Conservation (phyloP, 2,797 vertebrate genomes). For the Micrastur ruficollis region DNA sequence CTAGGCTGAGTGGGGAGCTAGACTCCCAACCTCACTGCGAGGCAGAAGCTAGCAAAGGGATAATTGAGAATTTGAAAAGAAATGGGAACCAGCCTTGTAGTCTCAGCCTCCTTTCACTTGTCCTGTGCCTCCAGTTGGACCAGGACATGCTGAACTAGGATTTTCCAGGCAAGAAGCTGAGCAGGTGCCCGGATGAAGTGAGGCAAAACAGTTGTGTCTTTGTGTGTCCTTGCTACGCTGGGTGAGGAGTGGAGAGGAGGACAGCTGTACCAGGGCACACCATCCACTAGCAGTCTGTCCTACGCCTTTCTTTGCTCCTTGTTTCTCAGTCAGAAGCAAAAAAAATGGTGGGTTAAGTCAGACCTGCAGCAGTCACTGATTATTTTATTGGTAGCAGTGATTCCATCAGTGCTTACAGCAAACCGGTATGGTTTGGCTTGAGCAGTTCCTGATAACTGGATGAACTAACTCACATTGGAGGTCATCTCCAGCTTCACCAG, state of each 20-base stretch:
- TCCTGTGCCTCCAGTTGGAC: neutral
- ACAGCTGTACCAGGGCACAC: neutral
- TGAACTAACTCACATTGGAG: neutral
- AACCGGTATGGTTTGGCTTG: neutral
- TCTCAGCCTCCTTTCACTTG: neutral
- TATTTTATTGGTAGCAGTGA: rapidly evolving
- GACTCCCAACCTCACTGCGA: neutral
- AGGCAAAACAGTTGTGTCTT: neutral
- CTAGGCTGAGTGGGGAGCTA: neutral
- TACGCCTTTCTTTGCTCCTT: neutral
- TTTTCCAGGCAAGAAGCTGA: neutral
- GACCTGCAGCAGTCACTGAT: rapidly evolving
- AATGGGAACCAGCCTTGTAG: neutral
- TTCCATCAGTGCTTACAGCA: neutral
- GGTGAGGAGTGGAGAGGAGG: neutral
- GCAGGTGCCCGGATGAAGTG: neutral
- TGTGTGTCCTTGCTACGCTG: neutral
- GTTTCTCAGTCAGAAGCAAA: neutral
- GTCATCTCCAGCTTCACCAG: neutral
- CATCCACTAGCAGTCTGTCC: neutral
- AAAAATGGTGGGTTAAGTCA: neutral
- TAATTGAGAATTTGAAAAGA: neutral
- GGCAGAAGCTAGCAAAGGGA: neutral
- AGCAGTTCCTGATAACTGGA: neutral
- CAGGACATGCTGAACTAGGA: neutral